Evolutionary conservation across 1,140 invertebrate genomes (phyloP).

Genomic region (Papilio dardanus): DNA sequence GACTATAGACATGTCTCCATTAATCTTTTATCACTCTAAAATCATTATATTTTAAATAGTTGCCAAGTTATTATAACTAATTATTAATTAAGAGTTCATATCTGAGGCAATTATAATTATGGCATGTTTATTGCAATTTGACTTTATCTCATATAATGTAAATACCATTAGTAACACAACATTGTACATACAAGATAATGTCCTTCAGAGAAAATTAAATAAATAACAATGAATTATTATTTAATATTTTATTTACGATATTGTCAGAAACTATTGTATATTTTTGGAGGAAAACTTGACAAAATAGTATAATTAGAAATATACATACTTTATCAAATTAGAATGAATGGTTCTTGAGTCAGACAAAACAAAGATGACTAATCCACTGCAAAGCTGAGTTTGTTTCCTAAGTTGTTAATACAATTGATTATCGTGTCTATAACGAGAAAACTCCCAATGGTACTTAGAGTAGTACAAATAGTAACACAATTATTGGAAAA

Average conservation of each 20-base stretch:
- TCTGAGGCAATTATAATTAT: not conserved
- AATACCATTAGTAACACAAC: conserved; percentile 7
- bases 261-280: not conserved
- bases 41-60: not conserved
- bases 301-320: too few species aligned
- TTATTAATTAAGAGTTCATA: not conserved
- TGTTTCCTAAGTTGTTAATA: not conserved
- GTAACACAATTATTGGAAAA: too few species aligned
- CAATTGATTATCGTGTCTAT: too few species aligned
- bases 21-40: not conserved
- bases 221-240: not conserved
- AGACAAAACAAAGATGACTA: not conserved
- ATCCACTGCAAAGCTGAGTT: not conserved
- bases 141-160: conserved; percentile 11
- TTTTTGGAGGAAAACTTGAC: not conserved
- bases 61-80: not conserved
- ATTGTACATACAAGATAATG: conserved; percentile 6
- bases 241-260: not conserved
- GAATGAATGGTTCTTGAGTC: not conserved
- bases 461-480: too few species aligned
- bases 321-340: too few species aligned
- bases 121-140: not conserved
- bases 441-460: too few species aligned
- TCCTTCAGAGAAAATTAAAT: not conserved
- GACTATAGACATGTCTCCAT: not conserved